phyloP scores from a whole-genome alignment of 2,797 vertebrate genomes.

The Cercopithecus mitis region DNA sequence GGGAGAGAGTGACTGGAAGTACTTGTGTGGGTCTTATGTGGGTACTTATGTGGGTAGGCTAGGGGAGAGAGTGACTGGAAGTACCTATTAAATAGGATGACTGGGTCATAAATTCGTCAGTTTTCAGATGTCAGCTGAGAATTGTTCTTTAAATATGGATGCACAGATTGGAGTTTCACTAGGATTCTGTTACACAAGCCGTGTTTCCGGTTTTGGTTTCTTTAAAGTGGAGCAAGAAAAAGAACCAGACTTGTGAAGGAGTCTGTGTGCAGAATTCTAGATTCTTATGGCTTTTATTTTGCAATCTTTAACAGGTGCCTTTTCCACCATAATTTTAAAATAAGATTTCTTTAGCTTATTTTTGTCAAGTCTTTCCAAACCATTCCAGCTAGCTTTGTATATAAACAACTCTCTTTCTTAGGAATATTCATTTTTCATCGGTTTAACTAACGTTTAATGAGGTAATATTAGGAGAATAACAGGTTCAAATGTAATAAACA shows the following conservation, averaged over 20 bases:
- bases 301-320: background rate
- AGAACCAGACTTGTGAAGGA: background rate
- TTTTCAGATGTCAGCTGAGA: background rate
- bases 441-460: background rate
- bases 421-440: background rate
- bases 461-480: background rate
- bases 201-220: background rate
- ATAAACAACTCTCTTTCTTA: background rate
- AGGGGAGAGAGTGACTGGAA: background rate
- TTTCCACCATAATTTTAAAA: constrained; percentile 16
- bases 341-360: background rate
- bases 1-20: background rate
- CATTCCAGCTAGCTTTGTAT: background rate
- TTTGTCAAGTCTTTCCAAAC: background rate
- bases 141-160: background rate
- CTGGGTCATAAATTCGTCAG: background rate
- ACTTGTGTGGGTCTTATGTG: background rate
- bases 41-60: too few species aligned
- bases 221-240: background rate
- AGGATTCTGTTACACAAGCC: background rate
- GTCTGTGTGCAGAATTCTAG: background rate
- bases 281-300: background rate
- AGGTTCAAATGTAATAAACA: background rate
- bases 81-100: background rate
- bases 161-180: background rate